phyloP scores from a whole-genome alignment of 2,113 vertebrate species.

The Sebastes fasciatus region DNA sequence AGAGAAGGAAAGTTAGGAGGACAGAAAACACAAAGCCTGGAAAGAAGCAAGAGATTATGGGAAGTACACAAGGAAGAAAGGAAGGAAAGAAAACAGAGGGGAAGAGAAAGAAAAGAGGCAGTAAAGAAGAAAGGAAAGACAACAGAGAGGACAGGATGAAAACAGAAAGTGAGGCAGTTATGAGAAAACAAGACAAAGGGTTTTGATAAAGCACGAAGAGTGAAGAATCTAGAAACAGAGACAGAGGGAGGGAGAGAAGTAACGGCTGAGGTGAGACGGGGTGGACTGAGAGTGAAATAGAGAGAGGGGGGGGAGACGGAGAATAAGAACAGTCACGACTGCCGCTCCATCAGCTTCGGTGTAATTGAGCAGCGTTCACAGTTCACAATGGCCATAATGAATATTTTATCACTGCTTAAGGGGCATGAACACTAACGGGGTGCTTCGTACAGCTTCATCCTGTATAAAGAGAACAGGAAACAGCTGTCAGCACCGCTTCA shows the following conservation, averaged over 20 bases:
- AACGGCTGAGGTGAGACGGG: constrained; percentile 23
- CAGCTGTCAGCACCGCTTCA: constrained; percentile 31
- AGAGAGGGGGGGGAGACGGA: background rate
- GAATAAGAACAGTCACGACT: constrained; percentile 60
- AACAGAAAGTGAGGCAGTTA: background rate
- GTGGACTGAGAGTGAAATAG: constrained; percentile 16
- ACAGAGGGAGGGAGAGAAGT: background rate
- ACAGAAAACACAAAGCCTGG: background rate
- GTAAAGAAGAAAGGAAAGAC: background rate
- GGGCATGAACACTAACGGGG: constrained; percentile 56
- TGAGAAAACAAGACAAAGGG: background rate
- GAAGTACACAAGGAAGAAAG: background rate
- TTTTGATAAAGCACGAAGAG: constrained; percentile 8
- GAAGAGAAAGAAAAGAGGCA: background rate
- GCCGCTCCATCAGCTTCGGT: constrained; percentile 55
- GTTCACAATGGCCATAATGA: constrained; percentile 65
- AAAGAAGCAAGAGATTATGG: background rate
- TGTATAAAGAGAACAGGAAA: constrained; percentile 28
- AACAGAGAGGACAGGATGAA: background rate
- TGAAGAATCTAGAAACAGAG: constrained; percentile 14
- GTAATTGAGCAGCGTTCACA: constrained; percentile 57
- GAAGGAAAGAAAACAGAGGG: background rate
- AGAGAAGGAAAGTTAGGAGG: background rate
- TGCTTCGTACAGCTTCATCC: constrained; percentile 22
- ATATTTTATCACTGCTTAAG: constrained; percentile 67